These are phyloP conservation scores for Oncorhynchus nerka DNA, from an alignment of 2,113 vertebrate genomes.

Conservation along the genomic window DNA sequence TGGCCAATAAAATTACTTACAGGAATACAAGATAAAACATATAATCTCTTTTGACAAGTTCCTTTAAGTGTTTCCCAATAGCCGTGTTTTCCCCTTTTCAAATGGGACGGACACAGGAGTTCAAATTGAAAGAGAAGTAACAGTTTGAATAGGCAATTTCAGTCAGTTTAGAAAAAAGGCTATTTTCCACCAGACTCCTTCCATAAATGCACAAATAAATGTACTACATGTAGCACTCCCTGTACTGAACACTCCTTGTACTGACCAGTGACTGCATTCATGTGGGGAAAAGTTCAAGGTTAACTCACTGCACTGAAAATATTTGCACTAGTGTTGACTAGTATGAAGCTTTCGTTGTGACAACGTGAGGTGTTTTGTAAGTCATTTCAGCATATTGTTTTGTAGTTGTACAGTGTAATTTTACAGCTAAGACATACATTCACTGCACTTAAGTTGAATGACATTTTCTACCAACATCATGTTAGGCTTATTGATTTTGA, in stretches of 20 bases:
- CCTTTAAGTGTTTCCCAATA: background rate
- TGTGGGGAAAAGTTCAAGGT: constrained; percentile 61
- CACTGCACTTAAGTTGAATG: background rate
- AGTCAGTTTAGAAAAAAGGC: background rate
- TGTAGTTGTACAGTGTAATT: background rate
- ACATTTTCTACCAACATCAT: background rate
- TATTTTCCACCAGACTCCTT: background rate
- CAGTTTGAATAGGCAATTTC: constrained; percentile 1
- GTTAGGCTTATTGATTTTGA: background rate
- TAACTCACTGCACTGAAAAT: constrained; percentile 27
- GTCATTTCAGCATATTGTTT: background rate
- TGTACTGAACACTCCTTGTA: constrained; percentile 23
- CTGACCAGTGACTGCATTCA: constrained; percentile 52
- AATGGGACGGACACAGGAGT: background rate
- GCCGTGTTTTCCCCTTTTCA: background rate
- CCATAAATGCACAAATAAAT: background rate
- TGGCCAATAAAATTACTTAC: background rate
- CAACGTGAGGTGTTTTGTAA: constrained; percentile 1
- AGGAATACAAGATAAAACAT: background rate
- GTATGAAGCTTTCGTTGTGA: background rate
- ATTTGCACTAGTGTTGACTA: constrained; percentile 14
- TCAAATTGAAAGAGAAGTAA: constrained; percentile 35
- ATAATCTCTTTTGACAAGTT: background rate
- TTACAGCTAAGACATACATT: background rate
- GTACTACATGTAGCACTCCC: constrained; percentile 14